A percentile compares a stretch with the other conserved stretches of the same genome.
phyloP scores from a whole-genome alignment of 2,888 invertebrate genomes.

The Rhingia rostrata region DNA sequence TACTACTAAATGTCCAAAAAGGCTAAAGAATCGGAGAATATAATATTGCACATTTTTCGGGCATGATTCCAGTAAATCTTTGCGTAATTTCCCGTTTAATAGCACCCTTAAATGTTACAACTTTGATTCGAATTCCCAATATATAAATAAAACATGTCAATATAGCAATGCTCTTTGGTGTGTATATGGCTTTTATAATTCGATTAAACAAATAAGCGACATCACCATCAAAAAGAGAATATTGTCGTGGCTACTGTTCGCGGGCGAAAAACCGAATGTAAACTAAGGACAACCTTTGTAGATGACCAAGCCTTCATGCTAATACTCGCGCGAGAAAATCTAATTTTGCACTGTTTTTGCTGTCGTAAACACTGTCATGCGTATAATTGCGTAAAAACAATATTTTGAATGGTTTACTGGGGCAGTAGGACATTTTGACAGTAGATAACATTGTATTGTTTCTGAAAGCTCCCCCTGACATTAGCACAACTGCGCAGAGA shows the following conservation, averaged over 20 bases:
- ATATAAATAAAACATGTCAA: slow-evolving; percentile 30
- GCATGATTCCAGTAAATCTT: slow-evolving; percentile 1
- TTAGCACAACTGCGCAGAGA: neutral
- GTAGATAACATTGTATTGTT: slow-evolving; percentile 12
- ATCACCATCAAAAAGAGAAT: slow-evolving; percentile 10
- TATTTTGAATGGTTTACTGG: slow-evolving; percentile 12
- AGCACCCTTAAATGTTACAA: slow-evolving; percentile 2
- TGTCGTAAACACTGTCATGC: slow-evolving; percentile 42
- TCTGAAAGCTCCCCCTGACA: slow-evolving; percentile 34
- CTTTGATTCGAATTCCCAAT: neutral
- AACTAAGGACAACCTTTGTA: slow-evolving; percentile 52
- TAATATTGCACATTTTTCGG: slow-evolving; percentile 15
- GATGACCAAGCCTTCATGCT: slow-evolving; percentile 43
- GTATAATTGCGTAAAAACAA: slow-evolving; percentile 49
- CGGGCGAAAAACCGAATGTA: slow-evolving; percentile 53
- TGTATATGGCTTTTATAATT: slow-evolving; percentile 28
- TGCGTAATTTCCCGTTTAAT: slow-evolving; percentile 3
- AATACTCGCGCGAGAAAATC: slow-evolving; percentile 42
- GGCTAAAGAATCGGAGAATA: slow-evolving; percentile 26
- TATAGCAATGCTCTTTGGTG: neutral
- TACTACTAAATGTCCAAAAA: slow-evolving; percentile 48
- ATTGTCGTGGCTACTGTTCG: slow-evolving; percentile 19
- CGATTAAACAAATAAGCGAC: slow-evolving; percentile 35
- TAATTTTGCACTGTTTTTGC: slow-evolving; percentile 24
- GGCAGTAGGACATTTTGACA: slow-evolving; percentile 56